Evolutionary conservation across 2,797 vertebrate species (phyloP).

Genomic region (Pteronotus mesoamericanus): DNA sequence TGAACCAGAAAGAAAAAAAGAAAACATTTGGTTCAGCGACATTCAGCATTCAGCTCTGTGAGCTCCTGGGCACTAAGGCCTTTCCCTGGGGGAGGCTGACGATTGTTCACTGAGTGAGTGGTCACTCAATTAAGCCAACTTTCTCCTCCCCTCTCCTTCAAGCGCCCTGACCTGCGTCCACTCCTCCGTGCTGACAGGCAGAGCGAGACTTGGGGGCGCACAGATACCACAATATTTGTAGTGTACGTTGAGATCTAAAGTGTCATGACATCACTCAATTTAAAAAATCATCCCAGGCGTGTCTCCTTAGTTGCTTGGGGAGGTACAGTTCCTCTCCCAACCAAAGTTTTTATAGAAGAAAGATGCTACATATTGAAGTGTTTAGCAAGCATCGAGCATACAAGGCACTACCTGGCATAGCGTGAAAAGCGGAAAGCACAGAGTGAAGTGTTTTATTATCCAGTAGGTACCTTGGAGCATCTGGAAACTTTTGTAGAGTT

Average conservation of each 20-base stretch:
- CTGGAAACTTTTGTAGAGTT: background rate
- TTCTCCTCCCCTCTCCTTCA: background rate
- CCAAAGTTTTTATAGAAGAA: background rate
- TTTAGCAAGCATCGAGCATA: background rate
- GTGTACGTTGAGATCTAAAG: background rate
- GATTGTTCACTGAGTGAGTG: background rate
- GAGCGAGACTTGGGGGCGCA: background rate
- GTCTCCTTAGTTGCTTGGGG: background rate
- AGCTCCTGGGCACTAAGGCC: background rate
- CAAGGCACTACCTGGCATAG: background rate
- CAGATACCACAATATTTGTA: background rate
- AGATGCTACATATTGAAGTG: background rate
- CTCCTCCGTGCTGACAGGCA: background rate
- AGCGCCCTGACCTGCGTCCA: background rate
- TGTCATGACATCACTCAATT: background rate
- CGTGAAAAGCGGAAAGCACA: background rate
- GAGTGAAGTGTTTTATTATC: background rate
- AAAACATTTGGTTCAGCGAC: background rate
- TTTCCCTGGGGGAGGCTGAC: background rate
- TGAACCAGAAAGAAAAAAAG: background rate
- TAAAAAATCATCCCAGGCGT: background rate
- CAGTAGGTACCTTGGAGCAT: background rate
- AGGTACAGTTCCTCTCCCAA: background rate
- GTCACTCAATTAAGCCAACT: background rate
- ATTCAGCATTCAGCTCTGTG: background rate